phyloP scores from a whole-genome alignment of 2,113 vertebrate species.

The Pandion haliaetus region DNA sequence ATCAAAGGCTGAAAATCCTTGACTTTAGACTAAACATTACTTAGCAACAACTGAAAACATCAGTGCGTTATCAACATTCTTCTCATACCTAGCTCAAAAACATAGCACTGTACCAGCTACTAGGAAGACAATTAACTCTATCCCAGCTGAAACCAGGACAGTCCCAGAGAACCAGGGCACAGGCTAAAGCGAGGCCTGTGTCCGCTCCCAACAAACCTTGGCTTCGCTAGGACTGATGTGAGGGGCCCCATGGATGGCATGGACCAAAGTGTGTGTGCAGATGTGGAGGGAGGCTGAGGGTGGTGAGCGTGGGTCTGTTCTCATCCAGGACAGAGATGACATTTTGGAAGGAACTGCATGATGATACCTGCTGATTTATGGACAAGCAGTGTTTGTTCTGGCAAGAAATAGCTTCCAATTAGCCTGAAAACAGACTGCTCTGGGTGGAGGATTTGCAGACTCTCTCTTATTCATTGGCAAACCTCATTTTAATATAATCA shows the following conservation, averaged over 20 bases:
- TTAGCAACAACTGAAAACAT: too few relatives aligned
- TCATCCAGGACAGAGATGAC: background rate
- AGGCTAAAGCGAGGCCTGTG: background rate
- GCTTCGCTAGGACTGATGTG: background rate
- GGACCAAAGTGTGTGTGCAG: background rate
- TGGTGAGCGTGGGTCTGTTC: background rate
- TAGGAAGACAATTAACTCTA: too few relatives aligned
- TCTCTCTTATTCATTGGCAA: slow-evolving; percentile 21
- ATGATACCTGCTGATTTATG: background rate
- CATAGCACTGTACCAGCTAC: too few relatives aligned
- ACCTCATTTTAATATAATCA: slow-evolving; percentile 16
- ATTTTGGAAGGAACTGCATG: background rate
- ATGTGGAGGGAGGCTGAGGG: background rate
- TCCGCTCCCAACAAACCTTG: background rate
- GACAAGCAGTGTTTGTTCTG: background rate
- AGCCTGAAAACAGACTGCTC: slow-evolving; percentile 31
- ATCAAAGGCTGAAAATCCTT: too few relatives aligned
- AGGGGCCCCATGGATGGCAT: background rate
- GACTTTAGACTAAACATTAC: too few relatives aligned
- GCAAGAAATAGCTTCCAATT: slow-evolving; percentile 35
- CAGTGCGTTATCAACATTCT: too few relatives aligned
- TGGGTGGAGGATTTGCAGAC: background rate
- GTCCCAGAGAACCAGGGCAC: background rate
- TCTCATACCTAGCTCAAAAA: too few relatives aligned
- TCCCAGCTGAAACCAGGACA: too few relatives aligned